phyloP scores from a whole-genome alignment of 2,888 invertebrate species.

The Tortrix viridana region DNA sequence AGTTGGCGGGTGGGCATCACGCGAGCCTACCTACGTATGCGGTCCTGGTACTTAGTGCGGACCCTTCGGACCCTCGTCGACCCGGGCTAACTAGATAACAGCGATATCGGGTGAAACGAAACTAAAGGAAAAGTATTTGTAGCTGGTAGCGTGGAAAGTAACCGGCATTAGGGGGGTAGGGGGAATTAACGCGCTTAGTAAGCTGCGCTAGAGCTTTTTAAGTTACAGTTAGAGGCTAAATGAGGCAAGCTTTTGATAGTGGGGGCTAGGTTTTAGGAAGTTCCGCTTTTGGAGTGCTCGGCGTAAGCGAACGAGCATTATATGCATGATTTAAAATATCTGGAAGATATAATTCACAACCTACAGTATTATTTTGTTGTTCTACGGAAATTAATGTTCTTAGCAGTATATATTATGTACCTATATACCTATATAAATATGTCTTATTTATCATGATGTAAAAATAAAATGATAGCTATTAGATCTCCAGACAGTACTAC shows the following conservation, averaged over 20 bases:
- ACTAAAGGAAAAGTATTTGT: conserved; percentile 81
- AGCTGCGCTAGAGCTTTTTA: conserved; percentile 45
- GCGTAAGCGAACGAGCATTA: no score
- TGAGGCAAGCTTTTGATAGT: conserved; percentile 8
- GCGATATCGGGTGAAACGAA: conserved; percentile 78
- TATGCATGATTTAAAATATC: no score
- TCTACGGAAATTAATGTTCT: no score
- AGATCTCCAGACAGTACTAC: no score
- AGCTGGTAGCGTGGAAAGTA: conserved; percentile 72
- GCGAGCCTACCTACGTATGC: conserved; percentile 62
- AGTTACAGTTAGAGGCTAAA: conserved; percentile 20
- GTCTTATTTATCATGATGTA: no score
- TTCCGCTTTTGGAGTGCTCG: background rate
- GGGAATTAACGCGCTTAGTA: conserved; percentile 65
- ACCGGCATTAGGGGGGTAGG: conserved; percentile 61
- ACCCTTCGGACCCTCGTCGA: conserved; percentile 81
- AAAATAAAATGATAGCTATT: no score
- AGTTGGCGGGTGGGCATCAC: conserved; percentile 46
- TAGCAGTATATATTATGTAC: no score
- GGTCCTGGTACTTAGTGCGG: conserved; percentile 68
- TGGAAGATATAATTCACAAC: no score
- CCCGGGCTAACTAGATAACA: conserved; percentile 82
- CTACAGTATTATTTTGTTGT: no score
- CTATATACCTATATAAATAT: no score
- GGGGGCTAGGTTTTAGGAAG: background rate